Evolutionary conservation across 2,888 invertebrate genomes (phyloP).

Genomic region (Euzetes globulus): DNA sequence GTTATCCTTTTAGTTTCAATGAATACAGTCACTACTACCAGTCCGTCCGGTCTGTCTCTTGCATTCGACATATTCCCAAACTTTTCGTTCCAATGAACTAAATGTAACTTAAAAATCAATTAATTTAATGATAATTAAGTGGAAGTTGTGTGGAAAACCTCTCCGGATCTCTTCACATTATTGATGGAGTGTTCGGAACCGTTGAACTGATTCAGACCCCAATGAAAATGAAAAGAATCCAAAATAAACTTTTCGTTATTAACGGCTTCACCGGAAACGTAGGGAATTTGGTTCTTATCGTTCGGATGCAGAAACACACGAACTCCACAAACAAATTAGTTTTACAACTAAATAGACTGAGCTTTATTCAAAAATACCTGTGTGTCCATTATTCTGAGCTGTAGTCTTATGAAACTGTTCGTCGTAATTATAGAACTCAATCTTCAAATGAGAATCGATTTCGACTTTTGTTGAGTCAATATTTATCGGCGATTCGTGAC

Average conservation of each 20-base stretch:
- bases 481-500: constrained; percentile 1
- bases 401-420: not conserved
- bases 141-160: not conserved
- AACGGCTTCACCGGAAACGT: not conserved
- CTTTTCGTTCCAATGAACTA: not conserved
- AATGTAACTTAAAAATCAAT: not conserved
- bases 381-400: constrained; percentile 16
- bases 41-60: not conserved
- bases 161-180: not conserved
- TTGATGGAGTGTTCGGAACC: constrained; percentile 4
- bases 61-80: constrained; percentile 1
- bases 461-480: not conserved
- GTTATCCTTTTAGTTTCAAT: not conserved
- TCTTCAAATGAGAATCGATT: not conserved
- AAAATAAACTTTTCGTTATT: not conserved
- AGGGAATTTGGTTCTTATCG: not conserved
- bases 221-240: constrained; percentile 22
- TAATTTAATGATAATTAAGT: not conserved
- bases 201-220: not conserved
- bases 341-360: not conserved
- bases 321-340: not conserved
- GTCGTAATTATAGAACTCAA: not conserved
- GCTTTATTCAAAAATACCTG: not conserved
- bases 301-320: not conserved
- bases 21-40: not conserved